Base-by-base conservation (phyloP, 1,140 invertebrate species). In the Zeugodacus cucurbitae region DNA sequence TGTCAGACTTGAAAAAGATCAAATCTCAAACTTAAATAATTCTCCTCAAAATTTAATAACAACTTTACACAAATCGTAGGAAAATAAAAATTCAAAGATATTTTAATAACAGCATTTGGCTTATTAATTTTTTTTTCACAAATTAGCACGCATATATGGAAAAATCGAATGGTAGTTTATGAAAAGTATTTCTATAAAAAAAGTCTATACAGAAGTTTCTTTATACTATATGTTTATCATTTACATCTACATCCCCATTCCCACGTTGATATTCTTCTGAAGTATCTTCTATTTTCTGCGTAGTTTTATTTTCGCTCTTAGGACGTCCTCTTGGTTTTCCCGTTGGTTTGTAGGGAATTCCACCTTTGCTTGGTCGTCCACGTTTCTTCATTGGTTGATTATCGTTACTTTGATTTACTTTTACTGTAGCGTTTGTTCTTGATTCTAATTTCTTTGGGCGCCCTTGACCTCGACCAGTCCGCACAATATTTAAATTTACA, bases 401-500 rank as follows among this genome's bases (percentile, higher is more conserved):
- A 1, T 64, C 90, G 44, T 90, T 89, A n/a, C 89, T 89, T 26
- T 62, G 59, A 59, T 44, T 44, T 32, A 62, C 20, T 62, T 74
- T 32, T 32, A 88, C 88, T 58, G 86, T 90, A 32, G 32, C 59
- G 86, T 87, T 7, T 87, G 70, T 41, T 37, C 44, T 26, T 10
- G 58, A n/a, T 6, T 48, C 26, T 29, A 20, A 48, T 82, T 91
- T 92, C 62, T 90, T 92, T 3, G 92, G 92, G 3, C 92, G 90
- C 2, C 92, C 92, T 70, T 88, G 82, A 5, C 92, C 91, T 37
- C 91, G 92, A 26, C 92, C 92, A 1, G 90, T 89, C 22, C 90
- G 90, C 34, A 32, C 34, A 64, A 92, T 92, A 48, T 92, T 92
- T 41, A 92, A 89, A 74, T 90, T 92, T 7, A 92, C 89, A 32